A percentile compares a stretch with the other conserved stretches of the same genome.
Evolutionary conservation across 2,797 vertebrate genomes (phyloP).

Genomic region (Champsocephalus esox): DNA sequence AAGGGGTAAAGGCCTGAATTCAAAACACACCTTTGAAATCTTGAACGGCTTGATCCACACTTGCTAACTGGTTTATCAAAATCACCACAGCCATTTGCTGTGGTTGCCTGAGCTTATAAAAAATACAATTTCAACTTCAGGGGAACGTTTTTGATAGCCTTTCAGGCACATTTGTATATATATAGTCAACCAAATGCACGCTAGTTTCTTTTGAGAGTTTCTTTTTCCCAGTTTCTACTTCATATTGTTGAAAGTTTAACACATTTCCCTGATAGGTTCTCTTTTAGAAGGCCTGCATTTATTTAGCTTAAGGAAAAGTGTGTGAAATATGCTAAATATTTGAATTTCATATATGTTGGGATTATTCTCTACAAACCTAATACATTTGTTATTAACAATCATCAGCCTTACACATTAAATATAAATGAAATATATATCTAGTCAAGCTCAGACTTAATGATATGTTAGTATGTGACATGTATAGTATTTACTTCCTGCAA

Average conservation of each 20-base stretch:
- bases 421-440: neutral
- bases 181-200: slow-evolving; percentile 59
- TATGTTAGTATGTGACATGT: neutral
- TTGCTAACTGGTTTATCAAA: slow-evolving; percentile 84
- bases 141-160: slow-evolving; percentile 78
- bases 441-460: neutral
- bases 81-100: slow-evolving; percentile 80
- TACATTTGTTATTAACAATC: neutral
- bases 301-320: slow-evolving; percentile 22
- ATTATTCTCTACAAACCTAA: neutral
- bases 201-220: slow-evolving; percentile 60
- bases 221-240: slow-evolving; percentile 48
- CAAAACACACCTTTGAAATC: slow-evolving; percentile 82
- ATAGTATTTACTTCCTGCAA: slow-evolving; percentile 7
- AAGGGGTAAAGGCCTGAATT: slow-evolving; percentile 65
- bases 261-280: slow-evolving; percentile 27
- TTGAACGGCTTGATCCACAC: slow-evolving; percentile 75
- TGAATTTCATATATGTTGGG: neutral
- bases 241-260: slow-evolving; percentile 62
- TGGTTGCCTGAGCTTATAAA: slow-evolving; percentile 80
- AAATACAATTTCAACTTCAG: slow-evolving; percentile 80
- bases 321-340: slow-evolving; percentile 3
- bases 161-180: slow-evolving; percentile 68
- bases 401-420: neutral
- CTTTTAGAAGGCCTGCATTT: slow-evolving; percentile 14